These are phyloP conservation scores for Lycaena phlaeas DNA, from an alignment of 2,888 invertebrate genomes.

Conservation along the genomic window DNA sequence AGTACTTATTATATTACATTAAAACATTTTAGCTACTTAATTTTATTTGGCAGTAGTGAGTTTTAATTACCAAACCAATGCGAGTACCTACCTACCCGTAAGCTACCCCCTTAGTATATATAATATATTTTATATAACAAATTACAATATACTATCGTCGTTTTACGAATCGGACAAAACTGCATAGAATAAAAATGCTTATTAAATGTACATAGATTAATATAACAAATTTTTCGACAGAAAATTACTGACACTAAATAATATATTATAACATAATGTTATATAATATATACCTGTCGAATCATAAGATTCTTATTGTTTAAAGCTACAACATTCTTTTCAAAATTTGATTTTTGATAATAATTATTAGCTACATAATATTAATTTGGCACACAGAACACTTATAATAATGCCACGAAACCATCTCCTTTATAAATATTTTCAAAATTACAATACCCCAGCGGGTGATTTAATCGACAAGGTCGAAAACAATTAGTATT, in stretches of 20 bases:
- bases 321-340: slow-evolving; percentile 55
- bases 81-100: slow-evolving; percentile 35
- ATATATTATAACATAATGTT: slow-evolving; percentile 12
- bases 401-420: slow-evolving; percentile 23
- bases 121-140: slow-evolving; percentile 49
- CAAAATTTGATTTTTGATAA: slow-evolving; percentile 12
- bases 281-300: slow-evolving; percentile 27
- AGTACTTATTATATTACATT: slow-evolving; percentile 48
- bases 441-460: slow-evolving; percentile 3
- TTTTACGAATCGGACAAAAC: slow-evolving; percentile 36
- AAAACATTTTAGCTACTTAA: slow-evolving; percentile 63
- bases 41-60: slow-evolving; percentile 65
- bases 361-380: slow-evolving; percentile 14
- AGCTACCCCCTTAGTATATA: slow-evolving; percentile 48
- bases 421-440: slow-evolving; percentile 4
- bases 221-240: slow-evolving; percentile 35
- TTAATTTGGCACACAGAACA: slow-evolving; percentile 42
- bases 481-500: background rate
- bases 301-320: slow-evolving; percentile 65
- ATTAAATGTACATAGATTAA: slow-evolving; percentile 35
- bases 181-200: slow-evolving; percentile 30
- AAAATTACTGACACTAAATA: slow-evolving; percentile 27
- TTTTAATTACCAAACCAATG: slow-evolving; percentile 49
- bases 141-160: slow-evolving; percentile 50
- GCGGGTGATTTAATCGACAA: background rate